Evolutionary conservation across 2,888 invertebrate genomes (phyloP), one percentile per base, ranked within the genome.

Genomic region (Eumacrocentrus americanus): DNA sequence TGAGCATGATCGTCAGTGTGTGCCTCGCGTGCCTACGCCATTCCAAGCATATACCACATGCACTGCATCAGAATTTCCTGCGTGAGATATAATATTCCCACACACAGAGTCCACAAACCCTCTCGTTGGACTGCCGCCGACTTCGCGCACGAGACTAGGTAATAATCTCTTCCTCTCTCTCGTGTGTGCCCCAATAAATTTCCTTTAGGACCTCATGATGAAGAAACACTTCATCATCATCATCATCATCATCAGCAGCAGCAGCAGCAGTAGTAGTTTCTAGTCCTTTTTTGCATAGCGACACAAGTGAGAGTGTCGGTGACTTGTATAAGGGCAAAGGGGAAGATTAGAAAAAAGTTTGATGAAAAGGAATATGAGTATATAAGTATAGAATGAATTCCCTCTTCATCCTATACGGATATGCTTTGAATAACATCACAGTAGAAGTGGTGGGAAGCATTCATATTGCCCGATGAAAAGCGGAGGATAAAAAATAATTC

Each of bases 41-140:
- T 79, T 80, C 80, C 77, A 68, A 66, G 70, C 78, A 78, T n/a
- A n/a, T 80, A 77, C 79, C 79, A 72, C 58, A 46, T 46, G n/a
- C n/a, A n/a, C n/a, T n/a, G n/a, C n/a, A n/a, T n/a, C n/a, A n/a
- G n/a, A n/a, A n/a, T n/a, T n/a, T 22, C 46, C 22, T 22, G 23
- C 46, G 46, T 46, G 46, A 23, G 20, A 80, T 79, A 79, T 80
- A 77, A 80, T 75, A 80, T 79, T 80, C 80, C 80, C 80, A 80
- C 80, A 80, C 74, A 75, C 4, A 29, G 29, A 6, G 4, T 29
- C 29, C n/a, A n/a, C n/a, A n/a, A n/a, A n/a, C n/a, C 5, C 29
- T 4, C 29, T 29, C 29, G 29, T 29, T 29, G n/a, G n/a, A n/a
- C n/a, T n/a, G n/a, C n/a, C n/a, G n/a, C 9, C 29, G 29, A 4